Evolutionary conservation across 2,888 invertebrate genomes (phyloP).

Genomic region (Pterostichus madidus): DNA sequence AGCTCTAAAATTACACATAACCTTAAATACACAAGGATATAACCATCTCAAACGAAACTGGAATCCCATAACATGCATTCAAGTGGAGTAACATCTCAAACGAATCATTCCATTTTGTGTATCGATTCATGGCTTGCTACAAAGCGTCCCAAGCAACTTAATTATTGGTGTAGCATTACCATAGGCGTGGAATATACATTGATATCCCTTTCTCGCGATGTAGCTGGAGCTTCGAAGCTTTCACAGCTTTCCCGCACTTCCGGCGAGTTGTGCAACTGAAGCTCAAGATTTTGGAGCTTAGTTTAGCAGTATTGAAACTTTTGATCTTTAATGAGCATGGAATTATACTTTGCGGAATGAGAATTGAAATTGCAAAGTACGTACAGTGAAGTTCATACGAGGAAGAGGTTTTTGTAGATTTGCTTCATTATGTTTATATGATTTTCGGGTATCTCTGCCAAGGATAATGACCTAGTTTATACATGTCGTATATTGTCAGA

Average conservation of each 20-base stretch:
- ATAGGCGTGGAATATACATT: neutral
- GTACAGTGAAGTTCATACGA: neutral
- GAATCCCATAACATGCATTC: neutral
- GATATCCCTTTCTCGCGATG: neutral
- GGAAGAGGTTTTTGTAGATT: neutral
- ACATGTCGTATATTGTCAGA: too few relatives aligned
- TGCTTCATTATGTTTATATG: neutral
- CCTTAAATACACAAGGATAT: conserved; percentile 3
- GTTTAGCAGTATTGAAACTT: conserved; percentile 13
- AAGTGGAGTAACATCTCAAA: too few relatives aligned
- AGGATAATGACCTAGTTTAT: too few relatives aligned
- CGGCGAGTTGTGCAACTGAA: neutral
- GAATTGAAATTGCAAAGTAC: neutral
- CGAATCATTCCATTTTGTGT: too few relatives aligned
- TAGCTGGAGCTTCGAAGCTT: neutral
- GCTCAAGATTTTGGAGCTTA: conserved; percentile 14
- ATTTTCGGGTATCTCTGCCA: too few relatives aligned
- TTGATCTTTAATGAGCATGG: conserved; percentile 28
- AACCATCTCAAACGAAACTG: neutral
- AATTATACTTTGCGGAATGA: neutral
- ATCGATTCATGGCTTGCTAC: conserved; percentile 1
- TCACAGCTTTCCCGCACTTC: neutral
- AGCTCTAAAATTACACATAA: conserved; percentile 12
- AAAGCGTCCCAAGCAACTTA: neutral
- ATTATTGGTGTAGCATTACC: conserved; percentile 22